Evolutionary conservation across 2,797 vertebrate genomes (phyloP), one percentile per base, ranked within the genome.

Genomic region (Rallus crepitans): DNA sequence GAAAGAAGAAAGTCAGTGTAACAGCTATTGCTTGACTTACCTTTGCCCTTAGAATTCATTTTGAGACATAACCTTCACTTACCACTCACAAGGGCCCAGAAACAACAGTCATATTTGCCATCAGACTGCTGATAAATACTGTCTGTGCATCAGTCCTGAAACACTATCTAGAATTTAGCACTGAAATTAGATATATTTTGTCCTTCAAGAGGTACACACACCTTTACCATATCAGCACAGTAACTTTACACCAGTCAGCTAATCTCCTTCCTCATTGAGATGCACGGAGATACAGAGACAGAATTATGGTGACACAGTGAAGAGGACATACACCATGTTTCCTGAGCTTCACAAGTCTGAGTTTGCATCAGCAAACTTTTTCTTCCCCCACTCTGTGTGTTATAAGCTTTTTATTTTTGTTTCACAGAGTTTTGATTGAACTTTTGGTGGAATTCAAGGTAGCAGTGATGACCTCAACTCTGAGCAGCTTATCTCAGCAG

Each of bases 121-220:
- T 65, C 55, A 82, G 55, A 66, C 65, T 83, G 57, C 61, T 78
- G 82, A 75, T 75, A 88, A 88, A 90, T 90, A 72, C 85, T 65
- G 82, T 47, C 27, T 72, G 31, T 82, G 64, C 81, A 93, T 30
- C 2, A 1, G 50, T 52, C 63, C 66, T 84, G 55, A 92, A 90
- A 95, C 27, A 42, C n/a, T 63, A 76, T 11, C 68, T 59, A 76
- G 78, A 73, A 93, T 87, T 83, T 80, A 76, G 63, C 50, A 65
- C 63, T 72, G 66, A 81, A 93, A 92, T 78, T 23, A 90, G 55
- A 84, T 89, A 47, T 24, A 78, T 89, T 84, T 96, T 69, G 47
- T 87, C 55, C 73, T 93, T 92, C 73, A 82, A 79, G 47, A 85
- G 60, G 39, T 56, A 82, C 11, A 42, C 7, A 73, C 12, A 30